phyloP scores from a whole-genome alignment of 2,797 vertebrate genomes.

The Poecile montanus region DNA sequence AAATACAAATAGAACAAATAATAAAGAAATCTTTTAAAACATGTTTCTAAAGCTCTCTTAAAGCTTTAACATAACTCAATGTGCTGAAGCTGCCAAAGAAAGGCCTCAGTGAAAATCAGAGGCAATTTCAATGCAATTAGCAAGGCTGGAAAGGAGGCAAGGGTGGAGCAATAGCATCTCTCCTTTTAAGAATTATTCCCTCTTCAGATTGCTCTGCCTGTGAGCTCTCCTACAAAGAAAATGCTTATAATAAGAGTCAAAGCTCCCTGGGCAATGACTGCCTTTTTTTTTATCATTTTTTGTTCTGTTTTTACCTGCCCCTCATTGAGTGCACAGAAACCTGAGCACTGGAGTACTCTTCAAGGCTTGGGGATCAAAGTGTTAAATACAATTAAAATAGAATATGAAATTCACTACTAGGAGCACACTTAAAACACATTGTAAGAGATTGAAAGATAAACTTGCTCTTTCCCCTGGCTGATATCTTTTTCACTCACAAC shows the following conservation, averaged over 20 bases:
- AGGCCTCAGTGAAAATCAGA: not conserved
- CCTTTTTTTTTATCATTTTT: not conserved
- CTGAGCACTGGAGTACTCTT: not conserved
- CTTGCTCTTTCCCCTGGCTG: not conserved
- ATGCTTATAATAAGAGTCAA: not conserved
- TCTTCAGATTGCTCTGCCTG: not conserved
- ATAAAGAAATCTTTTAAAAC: not conserved
- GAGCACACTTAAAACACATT: not conserved
- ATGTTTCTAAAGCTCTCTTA: not conserved
- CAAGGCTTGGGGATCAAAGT: not conserved
- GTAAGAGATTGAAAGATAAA: not conserved
- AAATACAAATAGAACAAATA: not conserved
- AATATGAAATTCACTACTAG: not conserved
- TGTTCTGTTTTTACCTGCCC: not conserved
- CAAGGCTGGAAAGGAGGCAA: not conserved
- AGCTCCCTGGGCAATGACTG: not conserved
- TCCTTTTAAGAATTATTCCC: not conserved
- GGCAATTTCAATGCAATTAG: not conserved
- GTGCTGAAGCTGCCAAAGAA: not conserved
- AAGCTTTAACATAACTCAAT: not conserved
- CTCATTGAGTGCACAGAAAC: not conserved
- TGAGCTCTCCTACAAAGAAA: not conserved
- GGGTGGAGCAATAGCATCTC: not conserved
- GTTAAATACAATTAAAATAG: not conserved
- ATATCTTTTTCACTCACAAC: not conserved